phyloP scores from a whole-genome alignment of 2,888 invertebrate species.

The Caenorhabditis becei region DNA sequence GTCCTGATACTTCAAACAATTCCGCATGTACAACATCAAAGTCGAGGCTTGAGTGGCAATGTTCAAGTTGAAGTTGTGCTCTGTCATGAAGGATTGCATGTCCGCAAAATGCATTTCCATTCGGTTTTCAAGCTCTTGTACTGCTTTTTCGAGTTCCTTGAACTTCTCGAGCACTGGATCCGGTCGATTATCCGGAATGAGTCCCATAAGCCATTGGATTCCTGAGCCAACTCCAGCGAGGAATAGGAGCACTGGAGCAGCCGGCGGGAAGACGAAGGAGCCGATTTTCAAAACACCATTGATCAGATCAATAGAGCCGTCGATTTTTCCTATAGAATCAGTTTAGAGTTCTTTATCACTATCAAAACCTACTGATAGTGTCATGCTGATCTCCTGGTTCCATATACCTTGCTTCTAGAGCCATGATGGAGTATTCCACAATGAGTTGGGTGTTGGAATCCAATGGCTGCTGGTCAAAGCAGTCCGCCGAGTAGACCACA shows the following conservation, averaged over 20 bases:
- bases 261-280: background rate
- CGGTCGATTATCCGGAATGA: background rate
- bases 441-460: too few relatives aligned
- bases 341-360: too few relatives aligned
- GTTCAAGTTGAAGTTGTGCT: background rate
- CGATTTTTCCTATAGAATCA: background rate
- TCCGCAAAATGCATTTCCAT: background rate
- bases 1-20: background rate
- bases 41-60: background rate
- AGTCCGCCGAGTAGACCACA: too few relatives aligned
- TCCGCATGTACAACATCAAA: background rate
- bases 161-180: constrained; percentile 7
- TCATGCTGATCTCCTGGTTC: too few relatives aligned
- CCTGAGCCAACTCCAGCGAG: background rate
- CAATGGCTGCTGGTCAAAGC: too few relatives aligned
- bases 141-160: constrained; percentile 2
- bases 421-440: too few relatives aligned
- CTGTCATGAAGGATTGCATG: background rate
- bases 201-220: background rate
- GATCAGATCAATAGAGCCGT: background rate
- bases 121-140: background rate
- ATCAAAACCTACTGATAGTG: too few relatives aligned
- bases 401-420: too few relatives aligned
- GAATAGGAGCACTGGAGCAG: background rate
- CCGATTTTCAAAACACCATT: constrained; percentile 11